Evolutionary conservation across 92 coral and sea anemone species (phyloP), one percentile per base, ranked within the genome.

Genomic region (Porites evermanni): DNA sequence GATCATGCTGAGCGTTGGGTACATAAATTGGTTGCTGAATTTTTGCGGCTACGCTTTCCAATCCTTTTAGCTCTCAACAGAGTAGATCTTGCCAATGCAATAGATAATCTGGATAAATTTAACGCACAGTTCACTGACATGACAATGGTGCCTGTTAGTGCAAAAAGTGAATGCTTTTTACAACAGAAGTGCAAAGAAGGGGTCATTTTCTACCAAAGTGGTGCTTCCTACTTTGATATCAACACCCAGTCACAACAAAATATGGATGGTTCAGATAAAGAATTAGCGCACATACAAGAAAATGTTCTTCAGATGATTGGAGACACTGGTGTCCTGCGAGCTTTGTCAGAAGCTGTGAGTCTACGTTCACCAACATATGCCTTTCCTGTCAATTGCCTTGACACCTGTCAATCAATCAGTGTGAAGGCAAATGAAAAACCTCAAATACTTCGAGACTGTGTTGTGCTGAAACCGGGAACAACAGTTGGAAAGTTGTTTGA

Each of bases 311-410:
- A 80, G 18, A 69, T 80, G 3, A 77, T 81, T 88, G 95, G 98
- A 20, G 79, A 79, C 65, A 94, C 95, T 64, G 95, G 98, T 8
- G 91, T 94, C 44, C 91, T 94, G 12, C 74, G 16, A 78, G 98
- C 98, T 65, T 74, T 94, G 67, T 92, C 95, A 1, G 86, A 78
- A 81, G 98, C 98, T 53, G 95, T 92, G 16, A 64, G 64, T 20
- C 91, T 94, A 9, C 75, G 94, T 16, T 84, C 79, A 84, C 98
- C 95, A 65, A 84, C 80, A 14, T 91, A 87, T 78, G 93, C 92
- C 67, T 94, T 92, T 65, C 98, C 98, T 61, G 98, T 92, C 32
- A 76, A 85, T 10, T 94, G 90, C 63, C 93, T 94, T 9, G 95
- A 92, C 77, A 92, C 95, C 60, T 82, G 79, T 65, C 94, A 92